phyloP scores from a whole-genome alignment of 2,888 invertebrate genomes.

The Meliscaeva auricollis region DNA sequence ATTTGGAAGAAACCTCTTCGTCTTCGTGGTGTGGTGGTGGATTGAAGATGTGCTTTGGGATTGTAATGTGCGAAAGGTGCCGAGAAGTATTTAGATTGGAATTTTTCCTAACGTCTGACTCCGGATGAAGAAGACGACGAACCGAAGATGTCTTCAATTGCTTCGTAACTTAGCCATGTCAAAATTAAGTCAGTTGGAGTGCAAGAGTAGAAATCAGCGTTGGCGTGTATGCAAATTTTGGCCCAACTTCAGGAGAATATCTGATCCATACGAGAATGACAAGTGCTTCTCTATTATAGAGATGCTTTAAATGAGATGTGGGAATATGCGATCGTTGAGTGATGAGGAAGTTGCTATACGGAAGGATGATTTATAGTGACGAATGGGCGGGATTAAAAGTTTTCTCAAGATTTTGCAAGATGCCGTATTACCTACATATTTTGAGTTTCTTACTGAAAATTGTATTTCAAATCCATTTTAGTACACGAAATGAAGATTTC shows the following conservation, averaged over 20 bases:
- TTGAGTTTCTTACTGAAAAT: too few species aligned
- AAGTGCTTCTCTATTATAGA: slow-evolving; percentile 36
- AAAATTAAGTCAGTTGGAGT: slow-evolving; percentile 53
- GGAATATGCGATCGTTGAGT: slow-evolving; percentile 50
- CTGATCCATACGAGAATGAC: slow-evolving; percentile 54
- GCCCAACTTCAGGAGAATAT: neutral
- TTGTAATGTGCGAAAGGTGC: slow-evolving; percentile 59
- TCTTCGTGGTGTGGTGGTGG: neutral
- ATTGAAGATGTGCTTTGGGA: slow-evolving; percentile 13
- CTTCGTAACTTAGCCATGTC: slow-evolving; percentile 38
- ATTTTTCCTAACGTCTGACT: slow-evolving; percentile 35
- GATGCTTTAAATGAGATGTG: slow-evolving; percentile 58
- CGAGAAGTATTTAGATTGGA: slow-evolving; percentile 70
- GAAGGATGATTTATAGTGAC: neutral
- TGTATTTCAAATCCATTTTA: too few species aligned
- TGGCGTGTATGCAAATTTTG: slow-evolving; percentile 70
- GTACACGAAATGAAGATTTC: too few species aligned
- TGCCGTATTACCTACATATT: too few species aligned
- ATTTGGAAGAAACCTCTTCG: slow-evolving; percentile 31
- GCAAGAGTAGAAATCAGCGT: neutral
- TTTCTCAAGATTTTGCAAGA: too few species aligned
- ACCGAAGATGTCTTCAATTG: slow-evolving; percentile 9
- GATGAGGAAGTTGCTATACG: slow-evolving; percentile 55
- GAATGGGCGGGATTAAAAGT: neutral
- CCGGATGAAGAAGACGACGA: slow-evolving; percentile 2